Conservation (phyloP, 1,140 invertebrate genomes). For the Drosophila nannoptera region DNA sequence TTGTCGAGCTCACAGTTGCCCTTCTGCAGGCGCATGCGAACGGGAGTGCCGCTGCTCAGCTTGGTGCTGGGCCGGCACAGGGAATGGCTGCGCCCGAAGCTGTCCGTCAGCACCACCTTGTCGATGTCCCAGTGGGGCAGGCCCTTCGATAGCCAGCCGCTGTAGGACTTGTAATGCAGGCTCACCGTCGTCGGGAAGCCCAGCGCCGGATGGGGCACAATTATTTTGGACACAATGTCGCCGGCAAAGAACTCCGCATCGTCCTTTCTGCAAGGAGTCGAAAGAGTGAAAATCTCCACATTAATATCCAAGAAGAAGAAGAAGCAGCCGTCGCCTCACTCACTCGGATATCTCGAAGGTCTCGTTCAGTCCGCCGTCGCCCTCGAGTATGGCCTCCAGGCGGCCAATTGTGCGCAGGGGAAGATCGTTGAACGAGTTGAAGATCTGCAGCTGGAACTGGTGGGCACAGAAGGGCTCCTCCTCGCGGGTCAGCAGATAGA, state of each 20-base stretch:
- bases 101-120: constrained; percentile 90
- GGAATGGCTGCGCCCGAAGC: constrained; percentile 89
- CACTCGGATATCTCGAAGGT: constrained; percentile 92
- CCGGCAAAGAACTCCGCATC: constrained; percentile 88
- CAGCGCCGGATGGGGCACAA: constrained; percentile 92
- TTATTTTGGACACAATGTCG: constrained; percentile 86
- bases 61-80: constrained; percentile 87
- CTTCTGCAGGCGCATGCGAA: constrained; percentile 85
- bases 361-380: constrained; percentile 90
- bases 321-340: constrained; percentile 45
- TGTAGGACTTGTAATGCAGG: constrained; percentile 92
- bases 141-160: constrained; percentile 94
- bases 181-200: constrained; percentile 85
- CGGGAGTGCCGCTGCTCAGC: constrained; percentile 86
- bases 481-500: constrained; percentile 92
- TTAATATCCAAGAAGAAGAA: background rate
- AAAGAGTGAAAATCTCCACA: background rate
- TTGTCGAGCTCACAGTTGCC: constrained; percentile 86
- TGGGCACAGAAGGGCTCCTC: constrained; percentile 96
- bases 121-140: constrained; percentile 88
- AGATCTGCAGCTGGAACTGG: constrained; percentile 91
- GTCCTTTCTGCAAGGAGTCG: constrained; percentile 82
- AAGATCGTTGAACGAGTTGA: constrained; percentile 86
- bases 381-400: constrained; percentile 89
- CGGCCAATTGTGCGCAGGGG: constrained; percentile 84